These are phyloP conservation scores for Aphidius gifuensis DNA, from an alignment of 1,140 invertebrate genomes.

Conservation along the genomic window DNA sequence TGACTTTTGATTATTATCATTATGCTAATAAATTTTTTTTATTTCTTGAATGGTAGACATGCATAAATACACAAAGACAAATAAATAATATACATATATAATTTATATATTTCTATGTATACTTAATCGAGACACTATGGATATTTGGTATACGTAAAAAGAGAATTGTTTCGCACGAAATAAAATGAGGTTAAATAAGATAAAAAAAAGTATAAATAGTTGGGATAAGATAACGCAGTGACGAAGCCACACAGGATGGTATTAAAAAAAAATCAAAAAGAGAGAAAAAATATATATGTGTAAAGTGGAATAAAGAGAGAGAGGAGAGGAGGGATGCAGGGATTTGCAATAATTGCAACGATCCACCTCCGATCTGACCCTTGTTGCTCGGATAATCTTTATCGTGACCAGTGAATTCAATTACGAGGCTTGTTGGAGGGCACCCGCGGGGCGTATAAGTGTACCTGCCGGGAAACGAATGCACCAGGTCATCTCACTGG, in stretches of 20 bases:
- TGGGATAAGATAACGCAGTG: no score
- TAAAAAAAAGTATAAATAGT: not conserved
- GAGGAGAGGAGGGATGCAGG: slow-evolving; percentile 7
- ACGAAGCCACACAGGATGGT: not conserved
- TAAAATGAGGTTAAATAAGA: slow-evolving; percentile 8
- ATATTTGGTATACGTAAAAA: not conserved
- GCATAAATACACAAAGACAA: no score
- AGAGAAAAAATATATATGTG: no score
- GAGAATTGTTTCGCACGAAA: slow-evolving; percentile 1
- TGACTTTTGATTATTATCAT: slow-evolving; percentile 14
- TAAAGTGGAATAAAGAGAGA: not conserved
- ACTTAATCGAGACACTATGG: not conserved
- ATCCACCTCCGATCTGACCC: slow-evolving; percentile 27
- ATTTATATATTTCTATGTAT: slow-evolving; percentile 1
- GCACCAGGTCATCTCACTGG: not conserved
- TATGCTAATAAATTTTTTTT: slow-evolving; percentile 23
- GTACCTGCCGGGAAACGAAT: slow-evolving; percentile 15
- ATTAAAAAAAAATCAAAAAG: not conserved
- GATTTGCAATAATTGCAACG: slow-evolving; percentile 23
- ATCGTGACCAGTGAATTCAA: slow-evolving; percentile 31
- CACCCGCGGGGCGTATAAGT: slow-evolving; percentile 14
- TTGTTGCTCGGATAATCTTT: slow-evolving; percentile 30
- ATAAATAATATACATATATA: no score
- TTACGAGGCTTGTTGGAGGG: slow-evolving; percentile 24
- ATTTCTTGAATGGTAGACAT: no score